phyloP scores from a whole-genome alignment of 1,140 invertebrate species.

The Magallana ariakensis region DNA sequence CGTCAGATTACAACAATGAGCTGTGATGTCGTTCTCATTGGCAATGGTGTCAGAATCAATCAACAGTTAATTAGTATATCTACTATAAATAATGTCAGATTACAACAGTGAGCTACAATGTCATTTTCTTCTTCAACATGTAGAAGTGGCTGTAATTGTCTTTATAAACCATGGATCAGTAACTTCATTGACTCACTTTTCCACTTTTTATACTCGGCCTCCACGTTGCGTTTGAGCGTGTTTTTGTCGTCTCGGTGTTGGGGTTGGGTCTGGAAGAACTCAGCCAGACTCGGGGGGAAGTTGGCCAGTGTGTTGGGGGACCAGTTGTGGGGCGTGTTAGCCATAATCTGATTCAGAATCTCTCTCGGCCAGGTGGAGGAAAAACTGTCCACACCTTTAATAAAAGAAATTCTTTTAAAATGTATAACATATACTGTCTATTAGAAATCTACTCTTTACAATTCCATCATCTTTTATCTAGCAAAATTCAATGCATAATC shows the following conservation, averaged over 20 bases:
- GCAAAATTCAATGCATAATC: no score
- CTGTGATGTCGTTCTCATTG: constrained; percentile 96
- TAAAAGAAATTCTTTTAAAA: background rate
- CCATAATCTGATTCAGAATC: constrained; percentile 92
- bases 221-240: constrained; percentile 84
- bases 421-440: no score
- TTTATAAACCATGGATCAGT: background rate
- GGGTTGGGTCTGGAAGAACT: constrained; percentile 88
- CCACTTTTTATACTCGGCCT: constrained; percentile 94
- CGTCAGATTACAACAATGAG: constrained; percentile 84
- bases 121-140: no score
- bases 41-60: constrained; percentile 85
- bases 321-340: constrained; percentile 96
- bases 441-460: no score
- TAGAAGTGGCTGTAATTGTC: background rate
- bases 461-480: no score
- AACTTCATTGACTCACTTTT: constrained; percentile 83
- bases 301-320: constrained; percentile 93
- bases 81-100: background rate
- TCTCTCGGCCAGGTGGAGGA: constrained; percentile 94
- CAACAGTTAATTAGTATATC: background rate
- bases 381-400: constrained; percentile 81
- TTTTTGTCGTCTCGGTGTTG: constrained; percentile 93
- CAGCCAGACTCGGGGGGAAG: constrained; percentile 92
- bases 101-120: constrained; percentile 90